Base-by-base conservation (phyloP, 2,888 invertebrate species). In the Tipula confusa region DNA sequence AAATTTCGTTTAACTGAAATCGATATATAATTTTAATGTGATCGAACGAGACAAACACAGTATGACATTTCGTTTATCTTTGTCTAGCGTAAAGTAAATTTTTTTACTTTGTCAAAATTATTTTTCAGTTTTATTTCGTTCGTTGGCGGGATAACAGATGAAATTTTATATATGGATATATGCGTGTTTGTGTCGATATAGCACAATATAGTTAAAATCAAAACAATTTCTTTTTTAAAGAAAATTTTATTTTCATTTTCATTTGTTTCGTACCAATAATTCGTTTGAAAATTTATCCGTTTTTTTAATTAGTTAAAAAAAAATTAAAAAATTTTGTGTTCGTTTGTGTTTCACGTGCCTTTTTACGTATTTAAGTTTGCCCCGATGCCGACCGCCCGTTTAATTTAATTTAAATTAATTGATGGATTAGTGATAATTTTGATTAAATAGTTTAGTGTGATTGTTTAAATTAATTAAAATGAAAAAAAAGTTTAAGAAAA, bases 131-230 rank as follows among this genome's bases (percentile, higher is more conserved):
- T 43, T 33, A 43, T 43, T 43, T 43, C 48, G 83, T 43, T 48
- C 83, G 83, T 48, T 83, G 83, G 83, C 83, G 83, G 83, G 43
- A 33, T 83, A 83, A 48, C 43, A 48, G 28, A 48, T 82, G 64
- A 64, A n/a, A 64, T 64, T 64, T 64, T 64, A 18, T 64, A n/a
- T n/a, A n/a, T n/a, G n/a, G n/a, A n/a, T n/a, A n/a, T n/a, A n/a
- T n/a, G n/a, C n/a, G n/a, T n/a, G n/a, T n/a, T n/a, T n/a, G n/a
- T n/a, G n/a, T n/a, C n/a, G n/a, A n/a, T n/a, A 29, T 80, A 80
- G 29, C 80, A 6, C 29, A 29, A 29, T 29, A 13, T 15, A 80
- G 3, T 1, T 0, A 43, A 43, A 43, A n/a, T n/a, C 43, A 43
- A 18, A 24, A 24, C 64, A 64, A 29, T 64, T 64, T 64, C 18